These are phyloP conservation scores for Dryomyza anilis DNA, from an alignment of 2,888 invertebrate species.

Conservation along the genomic window DNA sequence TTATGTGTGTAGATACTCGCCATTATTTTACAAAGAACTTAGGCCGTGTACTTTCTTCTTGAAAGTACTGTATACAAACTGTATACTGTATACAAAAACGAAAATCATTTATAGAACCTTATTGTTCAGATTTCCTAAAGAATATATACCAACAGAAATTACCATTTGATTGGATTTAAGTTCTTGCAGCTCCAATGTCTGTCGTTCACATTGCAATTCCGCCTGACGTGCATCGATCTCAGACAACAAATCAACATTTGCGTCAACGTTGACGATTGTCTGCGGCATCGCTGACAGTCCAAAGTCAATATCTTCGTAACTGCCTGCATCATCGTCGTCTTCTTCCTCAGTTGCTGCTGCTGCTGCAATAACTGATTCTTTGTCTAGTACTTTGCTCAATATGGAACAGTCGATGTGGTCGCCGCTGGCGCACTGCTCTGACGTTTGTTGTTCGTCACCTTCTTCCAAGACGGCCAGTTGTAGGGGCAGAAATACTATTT, in stretches of 20 bases:
- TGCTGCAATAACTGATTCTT: background rate
- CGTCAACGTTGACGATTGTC: background rate
- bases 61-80: too few relatives aligned
- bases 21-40: too few relatives aligned
- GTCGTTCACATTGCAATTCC: constrained; percentile 18
- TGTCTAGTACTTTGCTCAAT: too few relatives aligned
- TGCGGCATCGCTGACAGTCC: constrained; percentile 26
- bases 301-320: constrained; percentile 42
- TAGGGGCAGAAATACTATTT: too few relatives aligned
- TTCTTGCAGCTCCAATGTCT: constrained; percentile 34
- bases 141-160: too few relatives aligned
- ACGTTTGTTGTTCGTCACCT: background rate
- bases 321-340: constrained; percentile 25
- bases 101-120: background rate
- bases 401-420: background rate
- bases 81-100: too few relatives aligned
- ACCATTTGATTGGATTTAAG: constrained; percentile 33
- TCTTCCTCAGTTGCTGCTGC: background rate
- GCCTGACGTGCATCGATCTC: constrained; percentile 30
- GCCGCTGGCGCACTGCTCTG: background rate
- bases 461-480: constrained; percentile 6
- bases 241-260: constrained; percentile 28
- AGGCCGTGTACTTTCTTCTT: too few relatives aligned
- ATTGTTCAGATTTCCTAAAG: background rate
- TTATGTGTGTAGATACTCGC: too few relatives aligned